phyloP scores from a whole-genome alignment of 2,797 vertebrate species.

The Trichosurus vulpecula region DNA sequence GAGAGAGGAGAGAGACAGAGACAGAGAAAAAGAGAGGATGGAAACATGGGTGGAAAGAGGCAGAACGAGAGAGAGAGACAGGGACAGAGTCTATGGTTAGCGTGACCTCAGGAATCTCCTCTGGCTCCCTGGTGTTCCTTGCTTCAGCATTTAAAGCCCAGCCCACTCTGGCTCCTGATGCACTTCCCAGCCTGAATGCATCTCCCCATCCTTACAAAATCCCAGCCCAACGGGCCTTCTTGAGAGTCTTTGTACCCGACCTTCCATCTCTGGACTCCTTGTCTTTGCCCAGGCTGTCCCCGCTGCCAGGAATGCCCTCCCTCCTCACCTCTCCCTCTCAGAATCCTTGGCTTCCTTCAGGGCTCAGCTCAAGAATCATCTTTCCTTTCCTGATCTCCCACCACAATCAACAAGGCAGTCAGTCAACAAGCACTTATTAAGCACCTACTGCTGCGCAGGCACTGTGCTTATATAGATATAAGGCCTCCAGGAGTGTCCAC shows the following conservation, averaged over 20 bases:
- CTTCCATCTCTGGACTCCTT: neutral
- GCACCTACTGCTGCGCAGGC: neutral
- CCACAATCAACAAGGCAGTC: neutral
- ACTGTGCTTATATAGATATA: neutral
- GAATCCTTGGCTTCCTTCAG: neutral
- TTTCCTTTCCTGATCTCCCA: neutral
- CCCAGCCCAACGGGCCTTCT: neutral
- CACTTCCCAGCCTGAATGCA: neutral
- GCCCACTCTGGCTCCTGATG: neutral
- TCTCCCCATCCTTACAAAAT: neutral
- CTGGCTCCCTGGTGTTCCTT: neutral
- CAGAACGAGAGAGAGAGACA: no score
- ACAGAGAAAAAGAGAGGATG: no score
- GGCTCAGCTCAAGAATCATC: neutral
- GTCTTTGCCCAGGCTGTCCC: neutral
- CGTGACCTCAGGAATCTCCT: no score
- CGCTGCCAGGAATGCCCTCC: neutral
- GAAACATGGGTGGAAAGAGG: no score
- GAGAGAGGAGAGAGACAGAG: no score
- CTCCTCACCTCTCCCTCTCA: neutral
- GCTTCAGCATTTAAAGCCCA: neutral
- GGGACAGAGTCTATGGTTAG: neutral
- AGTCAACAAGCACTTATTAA: neutral
- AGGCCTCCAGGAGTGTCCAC: neutral
- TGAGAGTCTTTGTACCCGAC: neutral